Evolutionary conservation across 2,888 invertebrate species (phyloP), one percentile per base, ranked within the genome.

Genomic region (Lepidochitona cinerea): DNA sequence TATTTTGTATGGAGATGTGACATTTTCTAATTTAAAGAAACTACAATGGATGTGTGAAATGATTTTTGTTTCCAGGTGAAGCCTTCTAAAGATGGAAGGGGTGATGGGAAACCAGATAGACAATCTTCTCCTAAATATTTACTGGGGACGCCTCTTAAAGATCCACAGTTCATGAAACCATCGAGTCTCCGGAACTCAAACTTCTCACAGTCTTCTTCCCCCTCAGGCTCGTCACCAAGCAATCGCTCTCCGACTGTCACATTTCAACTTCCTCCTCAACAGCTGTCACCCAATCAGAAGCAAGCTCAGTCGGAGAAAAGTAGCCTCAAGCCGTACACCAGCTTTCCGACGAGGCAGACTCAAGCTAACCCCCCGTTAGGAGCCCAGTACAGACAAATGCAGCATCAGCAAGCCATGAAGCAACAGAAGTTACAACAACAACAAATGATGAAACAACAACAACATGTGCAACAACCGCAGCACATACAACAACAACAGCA

Each of bases 71-170:
- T 67, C 37, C 64, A 69, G 41, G 68, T 49, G 37, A 75, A 49
- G 26, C 64, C 53, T 37, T 71, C 74, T 59, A 75, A 53, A 26
- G 74, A 70, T 53, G n/a, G n/a, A n/a, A n/a, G n/a, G n/a, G n/a
- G n/a, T n/a, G n/a, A n/a, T n/a, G 52, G 41, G 29, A 54, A 49
- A 14, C 26, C 54, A 53, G 59, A 68, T 72, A 82, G 79, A 52
- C 84, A 80, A 37, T 59, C 74, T 5, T 81, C 84, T 12, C 83
- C 85, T 1, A 84, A 85, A 67, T 86, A 86, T 70, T 75, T 86
- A 23, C 79, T 86, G 23, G 86, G 86, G 36, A 83, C 83, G 18
- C 84, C 84, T 2, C 85, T 84, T 33, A 82, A 80, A 65, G 85
- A 86, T 54, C 78, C 81, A 18, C 74, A 82, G 69, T 85, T 86